Evolutionary conservation across 2,888 invertebrate genomes (phyloP).

Genomic region (Lithophane socia): DNA sequence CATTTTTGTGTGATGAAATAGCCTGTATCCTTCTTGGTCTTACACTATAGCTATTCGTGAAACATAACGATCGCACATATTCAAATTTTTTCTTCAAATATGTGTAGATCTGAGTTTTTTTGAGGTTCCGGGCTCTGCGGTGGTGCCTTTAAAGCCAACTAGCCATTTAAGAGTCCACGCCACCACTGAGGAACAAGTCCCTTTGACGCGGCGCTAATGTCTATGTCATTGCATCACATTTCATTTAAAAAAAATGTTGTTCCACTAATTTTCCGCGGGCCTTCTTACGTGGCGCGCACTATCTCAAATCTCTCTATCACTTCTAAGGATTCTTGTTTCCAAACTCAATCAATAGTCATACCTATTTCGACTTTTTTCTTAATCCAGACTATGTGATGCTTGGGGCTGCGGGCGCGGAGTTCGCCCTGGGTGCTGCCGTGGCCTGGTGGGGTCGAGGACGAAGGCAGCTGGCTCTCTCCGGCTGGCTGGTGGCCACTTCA

Average conservation of each 20-base stretch:
- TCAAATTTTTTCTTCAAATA: too few relatives aligned
- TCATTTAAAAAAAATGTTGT: too few relatives aligned
- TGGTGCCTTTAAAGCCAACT: too few relatives aligned
- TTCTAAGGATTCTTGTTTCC: not conserved
- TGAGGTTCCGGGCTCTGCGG: too few relatives aligned
- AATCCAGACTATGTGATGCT: slow-evolving; percentile 80
- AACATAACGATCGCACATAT: not conserved
- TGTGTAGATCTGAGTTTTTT: too few relatives aligned
- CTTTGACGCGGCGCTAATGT: too few relatives aligned
- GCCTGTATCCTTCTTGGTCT: not conserved
- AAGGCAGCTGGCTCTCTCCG: slow-evolving; percentile 77
- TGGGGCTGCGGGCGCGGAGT: slow-evolving; percentile 76
- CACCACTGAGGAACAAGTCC: too few relatives aligned
- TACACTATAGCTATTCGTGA: not conserved
- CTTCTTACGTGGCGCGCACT: not conserved
- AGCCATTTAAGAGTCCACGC: too few relatives aligned
- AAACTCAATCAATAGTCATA: not conserved
- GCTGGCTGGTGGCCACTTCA: slow-evolving; percentile 77
- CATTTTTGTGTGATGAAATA: not conserved
- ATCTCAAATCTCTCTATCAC: not conserved
- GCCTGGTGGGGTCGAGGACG: slow-evolving; percentile 79
- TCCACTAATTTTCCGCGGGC: too few relatives aligned
- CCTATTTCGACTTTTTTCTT: not conserved
- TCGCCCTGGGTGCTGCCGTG: slow-evolving; percentile 74
- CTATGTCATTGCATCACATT: too few relatives aligned